These are phyloP conservation scores for Pitta sordida DNA, from an alignment of 2,113 vertebrate species.

Conservation along the genomic window DNA sequence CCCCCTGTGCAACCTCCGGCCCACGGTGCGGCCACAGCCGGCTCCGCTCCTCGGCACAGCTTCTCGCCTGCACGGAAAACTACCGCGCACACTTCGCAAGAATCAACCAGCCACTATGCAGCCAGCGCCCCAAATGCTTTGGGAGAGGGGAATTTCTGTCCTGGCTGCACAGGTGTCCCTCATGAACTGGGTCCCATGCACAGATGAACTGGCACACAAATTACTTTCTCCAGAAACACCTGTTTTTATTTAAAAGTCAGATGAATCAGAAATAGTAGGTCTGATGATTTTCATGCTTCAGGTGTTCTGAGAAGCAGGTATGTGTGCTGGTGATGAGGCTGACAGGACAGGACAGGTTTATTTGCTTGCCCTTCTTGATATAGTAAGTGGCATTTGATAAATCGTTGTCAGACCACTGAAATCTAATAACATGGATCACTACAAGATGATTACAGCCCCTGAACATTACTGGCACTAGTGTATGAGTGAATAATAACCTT, in stretches of 20 bases:
- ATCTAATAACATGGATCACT: slow-evolving; percentile 19
- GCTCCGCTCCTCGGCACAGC: neutral
- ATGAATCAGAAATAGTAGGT: neutral
- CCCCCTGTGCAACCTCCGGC: neutral
- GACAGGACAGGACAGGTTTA: neutral
- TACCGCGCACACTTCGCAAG: rapidly evolving
- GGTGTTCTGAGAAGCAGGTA: neutral
- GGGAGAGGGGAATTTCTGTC: neutral
- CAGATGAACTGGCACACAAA: neutral
- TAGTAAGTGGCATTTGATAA: neutral
- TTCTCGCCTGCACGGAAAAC: neutral
- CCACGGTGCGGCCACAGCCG: too few relatives aligned
- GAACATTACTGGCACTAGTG: neutral
- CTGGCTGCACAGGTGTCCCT: neutral
- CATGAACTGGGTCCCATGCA: neutral
- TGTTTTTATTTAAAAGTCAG: neutral
- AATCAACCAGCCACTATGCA: neutral
- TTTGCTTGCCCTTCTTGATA: slow-evolving; percentile 3
- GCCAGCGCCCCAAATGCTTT: rapidly evolving
- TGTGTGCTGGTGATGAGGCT: neutral
- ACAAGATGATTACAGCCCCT: neutral
- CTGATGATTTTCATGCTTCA: neutral
- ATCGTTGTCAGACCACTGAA: neutral
- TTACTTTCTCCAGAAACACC: neutral
- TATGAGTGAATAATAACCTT: neutral